A percentile compares a stretch with the other conserved stretches of the same genome.
Evolutionary conservation across 2,797 vertebrate species (phyloP).

Genomic region (Ceyx erithaca): DNA sequence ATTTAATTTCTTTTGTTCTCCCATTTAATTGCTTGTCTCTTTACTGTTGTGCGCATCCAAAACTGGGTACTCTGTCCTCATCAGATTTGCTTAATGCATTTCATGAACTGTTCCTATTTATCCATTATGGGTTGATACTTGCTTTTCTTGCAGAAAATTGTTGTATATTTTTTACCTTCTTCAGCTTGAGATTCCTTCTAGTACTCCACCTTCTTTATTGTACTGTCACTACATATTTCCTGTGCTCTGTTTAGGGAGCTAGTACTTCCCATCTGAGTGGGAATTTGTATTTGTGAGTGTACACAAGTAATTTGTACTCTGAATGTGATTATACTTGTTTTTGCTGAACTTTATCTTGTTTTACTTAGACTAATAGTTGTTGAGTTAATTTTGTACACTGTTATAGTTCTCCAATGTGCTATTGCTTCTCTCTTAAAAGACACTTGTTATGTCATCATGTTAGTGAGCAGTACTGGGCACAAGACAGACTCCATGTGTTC

Average conservation of each 20-base stretch:
- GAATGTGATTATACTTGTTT: not conserved
- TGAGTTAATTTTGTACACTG: not conserved
- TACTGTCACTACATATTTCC: not conserved
- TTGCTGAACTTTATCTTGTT: not conserved
- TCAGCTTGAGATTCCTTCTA: not conserved
- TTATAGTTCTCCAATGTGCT: not conserved
- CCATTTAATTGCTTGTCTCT: not conserved
- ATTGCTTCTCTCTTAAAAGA: not conserved
- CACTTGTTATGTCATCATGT: not conserved
- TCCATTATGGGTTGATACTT: not conserved
- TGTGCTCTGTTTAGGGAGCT: not conserved
- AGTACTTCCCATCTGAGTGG: not conserved
- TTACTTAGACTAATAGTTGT: not conserved
- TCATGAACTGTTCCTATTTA: not conserved
- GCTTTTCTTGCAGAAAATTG: not conserved
- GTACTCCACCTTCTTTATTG: not conserved
- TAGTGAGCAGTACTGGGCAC: not conserved
- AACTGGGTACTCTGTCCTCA: not conserved
- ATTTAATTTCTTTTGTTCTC: not conserved
- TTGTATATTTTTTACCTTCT: not conserved
- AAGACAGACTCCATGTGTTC: not conserved
- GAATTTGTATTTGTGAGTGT: too few relatives aligned
- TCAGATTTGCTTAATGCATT: not conserved
- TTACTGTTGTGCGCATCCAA: not conserved
- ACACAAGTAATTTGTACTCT: too few relatives aligned